Conservation (phyloP, 2,113 vertebrate genomes). For the Spermophilus dauricus region DNA sequence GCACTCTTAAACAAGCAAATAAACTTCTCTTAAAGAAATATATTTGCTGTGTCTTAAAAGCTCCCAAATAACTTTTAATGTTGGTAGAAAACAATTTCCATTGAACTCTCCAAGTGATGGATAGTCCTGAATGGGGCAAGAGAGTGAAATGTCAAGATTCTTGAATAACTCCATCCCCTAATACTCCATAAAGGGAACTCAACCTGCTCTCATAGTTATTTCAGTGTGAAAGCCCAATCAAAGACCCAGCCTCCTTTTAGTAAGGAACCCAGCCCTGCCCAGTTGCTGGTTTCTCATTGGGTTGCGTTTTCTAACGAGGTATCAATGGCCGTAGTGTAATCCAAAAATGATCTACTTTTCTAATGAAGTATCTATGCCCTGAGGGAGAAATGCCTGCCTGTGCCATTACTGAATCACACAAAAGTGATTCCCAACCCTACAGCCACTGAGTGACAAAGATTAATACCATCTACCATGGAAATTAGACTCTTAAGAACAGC, state of each 20-base stretch:
- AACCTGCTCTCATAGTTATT: constrained; percentile 65
- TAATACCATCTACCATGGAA: constrained; percentile 88
- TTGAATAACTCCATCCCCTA: constrained; percentile 68
- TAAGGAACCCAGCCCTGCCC: constrained; percentile 86
- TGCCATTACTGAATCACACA: constrained; percentile 87
- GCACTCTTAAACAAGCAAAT: constrained; percentile 79
- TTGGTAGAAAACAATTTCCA: constrained; percentile 76
- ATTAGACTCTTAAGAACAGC: constrained; percentile 83
- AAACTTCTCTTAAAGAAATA: constrained; percentile 81
- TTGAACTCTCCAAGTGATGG: constrained; percentile 78
- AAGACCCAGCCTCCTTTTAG: constrained; percentile 58
- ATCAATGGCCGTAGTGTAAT: constrained; percentile 86
- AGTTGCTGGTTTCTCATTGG: constrained; percentile 88
- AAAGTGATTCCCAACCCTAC: constrained; percentile 94
- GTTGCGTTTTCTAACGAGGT: constrained; percentile 86
- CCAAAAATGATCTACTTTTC: constrained; percentile 83
- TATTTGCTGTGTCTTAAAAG: constrained; percentile 78
- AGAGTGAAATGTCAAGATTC: constrained; percentile 76
- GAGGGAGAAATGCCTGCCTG: constrained; percentile 82
- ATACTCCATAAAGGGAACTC: constrained; percentile 61
- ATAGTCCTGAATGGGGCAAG: constrained; percentile 62
- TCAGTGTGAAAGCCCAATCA: constrained; percentile 37
- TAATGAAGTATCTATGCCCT: constrained; percentile 83
- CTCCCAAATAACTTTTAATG: constrained; percentile 78
- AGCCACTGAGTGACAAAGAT: constrained; percentile 88